Conservation (phyloP, 2,797 vertebrate genomes). For the Semotilus atromaculatus region DNA sequence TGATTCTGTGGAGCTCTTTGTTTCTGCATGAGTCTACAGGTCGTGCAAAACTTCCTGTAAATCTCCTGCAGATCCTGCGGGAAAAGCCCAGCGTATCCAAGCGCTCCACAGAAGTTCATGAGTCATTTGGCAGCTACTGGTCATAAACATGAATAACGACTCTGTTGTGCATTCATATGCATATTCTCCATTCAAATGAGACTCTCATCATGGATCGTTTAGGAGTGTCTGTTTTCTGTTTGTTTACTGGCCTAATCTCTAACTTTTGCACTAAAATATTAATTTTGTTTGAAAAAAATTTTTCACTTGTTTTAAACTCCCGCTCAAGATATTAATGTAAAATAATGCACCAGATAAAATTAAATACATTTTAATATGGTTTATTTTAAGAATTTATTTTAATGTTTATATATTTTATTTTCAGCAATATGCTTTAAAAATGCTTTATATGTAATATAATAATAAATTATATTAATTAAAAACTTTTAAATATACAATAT, state of each 20-base stretch:
- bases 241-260: not conserved
- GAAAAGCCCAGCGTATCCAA: not conserved
- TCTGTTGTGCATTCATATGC: not conserved
- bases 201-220: not conserved
- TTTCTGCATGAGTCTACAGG: not conserved
- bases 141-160: conserved; percentile 15
- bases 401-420: not conserved
- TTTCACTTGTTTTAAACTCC: not conserved
- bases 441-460: not conserved
- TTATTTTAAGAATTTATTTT: not conserved
- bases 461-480: not conserved
- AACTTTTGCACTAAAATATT: not conserved
- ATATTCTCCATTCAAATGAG: not conserved
- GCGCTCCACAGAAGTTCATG: not conserved
- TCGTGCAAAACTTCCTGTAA: too few species aligned
- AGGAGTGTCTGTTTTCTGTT: not conserved
- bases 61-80: not conserved
- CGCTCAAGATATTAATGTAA: not conserved
- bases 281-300: too few species aligned
- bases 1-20: not conserved
- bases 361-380: not conserved
- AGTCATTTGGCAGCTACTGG: not conserved
- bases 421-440: not conserved
- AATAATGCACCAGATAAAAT: not conserved
- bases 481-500: not conserved